Conservation (phyloP, 2,888 invertebrate species). For the Sesamia inferens region DNA sequence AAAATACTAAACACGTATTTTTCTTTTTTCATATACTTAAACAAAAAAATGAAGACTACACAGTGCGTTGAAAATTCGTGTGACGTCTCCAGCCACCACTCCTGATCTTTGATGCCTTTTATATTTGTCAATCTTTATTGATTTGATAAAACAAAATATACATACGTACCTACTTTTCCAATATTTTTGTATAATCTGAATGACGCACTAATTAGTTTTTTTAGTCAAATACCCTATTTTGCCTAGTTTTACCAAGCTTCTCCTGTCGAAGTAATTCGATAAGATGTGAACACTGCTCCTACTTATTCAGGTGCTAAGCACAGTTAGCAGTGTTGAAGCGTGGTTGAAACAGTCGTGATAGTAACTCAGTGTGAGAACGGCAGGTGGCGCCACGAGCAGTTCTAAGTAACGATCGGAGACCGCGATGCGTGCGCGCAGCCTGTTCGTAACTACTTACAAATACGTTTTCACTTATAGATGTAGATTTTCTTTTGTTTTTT, state of each 20-base stretch:
- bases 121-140: no score
- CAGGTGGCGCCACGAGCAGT: conserved; percentile 54
- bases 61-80: no score
- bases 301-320: neutral
- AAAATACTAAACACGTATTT: no score
- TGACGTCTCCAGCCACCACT: no score
- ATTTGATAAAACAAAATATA: no score
- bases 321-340: conserved; percentile 22
- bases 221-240: neutral
- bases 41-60: no score
- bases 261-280: neutral
- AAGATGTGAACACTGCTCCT: neutral
- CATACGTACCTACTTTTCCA: no score
- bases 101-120: no score
- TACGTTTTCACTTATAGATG: conserved; percentile 40
- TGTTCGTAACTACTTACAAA: conserved; percentile 38
- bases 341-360: conserved; percentile 28
- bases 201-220: no score
- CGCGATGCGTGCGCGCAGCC: conserved; percentile 53
- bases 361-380: conserved; percentile 30
- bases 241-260: neutral
- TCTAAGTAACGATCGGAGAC: conserved; percentile 46
- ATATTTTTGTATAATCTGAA: no score
- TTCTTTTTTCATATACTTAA: no score
- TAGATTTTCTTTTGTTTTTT: neutral